Evolutionary conservation across 1,140 invertebrate species (phyloP).

Genomic region (Epicauta chinensis): DNA sequence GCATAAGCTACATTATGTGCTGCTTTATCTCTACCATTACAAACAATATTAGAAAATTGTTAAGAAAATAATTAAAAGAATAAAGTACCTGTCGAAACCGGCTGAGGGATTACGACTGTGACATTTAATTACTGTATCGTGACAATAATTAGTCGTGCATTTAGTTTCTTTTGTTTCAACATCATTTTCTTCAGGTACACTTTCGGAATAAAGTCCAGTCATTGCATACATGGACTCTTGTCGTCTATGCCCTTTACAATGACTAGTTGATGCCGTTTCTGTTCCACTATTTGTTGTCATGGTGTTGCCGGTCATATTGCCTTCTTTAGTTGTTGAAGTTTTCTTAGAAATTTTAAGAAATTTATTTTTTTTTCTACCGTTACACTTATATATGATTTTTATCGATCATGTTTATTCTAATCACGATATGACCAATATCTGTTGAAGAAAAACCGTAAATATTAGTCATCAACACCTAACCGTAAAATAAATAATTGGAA

Average conservation of each 20-base stretch:
- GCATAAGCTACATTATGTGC: slow-evolving; percentile 24
- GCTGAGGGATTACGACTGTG: slow-evolving; percentile 71
- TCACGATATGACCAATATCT: too few relatives aligned
- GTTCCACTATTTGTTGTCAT: too few relatives aligned
- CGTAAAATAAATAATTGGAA: too few relatives aligned
- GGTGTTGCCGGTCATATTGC: too few relatives aligned
- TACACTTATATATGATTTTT: too few relatives aligned
- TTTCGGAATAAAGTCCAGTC: slow-evolving; percentile 76
- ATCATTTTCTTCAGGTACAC: slow-evolving; percentile 48
- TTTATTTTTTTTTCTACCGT: too few relatives aligned
- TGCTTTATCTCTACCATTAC: slow-evolving; percentile 25
- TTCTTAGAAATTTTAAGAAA: too few relatives aligned
- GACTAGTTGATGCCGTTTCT: slow-evolving; percentile 11
- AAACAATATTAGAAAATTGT: slow-evolving; percentile 1
- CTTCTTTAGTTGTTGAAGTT: too few relatives aligned
- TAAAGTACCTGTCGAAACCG: slow-evolving; percentile 57
- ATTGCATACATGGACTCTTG: slow-evolving; percentile 82
- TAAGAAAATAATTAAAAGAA: slow-evolving; percentile 1
- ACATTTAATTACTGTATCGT: slow-evolving; percentile 59
- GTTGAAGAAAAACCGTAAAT: too few relatives aligned
- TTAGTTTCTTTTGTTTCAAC: slow-evolving; percentile 39
- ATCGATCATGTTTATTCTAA: too few relatives aligned
- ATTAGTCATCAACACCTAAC: too few relatives aligned
- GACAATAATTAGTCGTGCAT: slow-evolving; percentile 39
- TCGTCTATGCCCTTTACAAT: slow-evolving; percentile 54